Conservation (phyloP, 1,140 invertebrate species). For the Parasteatoda tepidariorum region DNA sequence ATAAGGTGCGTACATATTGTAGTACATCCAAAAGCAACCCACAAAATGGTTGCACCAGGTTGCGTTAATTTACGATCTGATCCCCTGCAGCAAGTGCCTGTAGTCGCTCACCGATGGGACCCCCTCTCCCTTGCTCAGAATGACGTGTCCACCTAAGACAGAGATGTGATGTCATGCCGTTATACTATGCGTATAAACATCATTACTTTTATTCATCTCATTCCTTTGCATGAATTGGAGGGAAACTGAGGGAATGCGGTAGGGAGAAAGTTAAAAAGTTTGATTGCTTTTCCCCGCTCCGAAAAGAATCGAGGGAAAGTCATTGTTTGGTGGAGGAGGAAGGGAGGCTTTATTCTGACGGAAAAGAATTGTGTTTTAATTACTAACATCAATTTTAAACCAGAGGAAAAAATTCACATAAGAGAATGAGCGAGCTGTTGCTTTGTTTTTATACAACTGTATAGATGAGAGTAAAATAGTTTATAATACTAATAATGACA, state of each 20-base stretch:
- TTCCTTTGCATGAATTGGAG: constrained; percentile 12
- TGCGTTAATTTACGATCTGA: constrained; percentile 35
- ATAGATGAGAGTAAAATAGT: too few relatives aligned
- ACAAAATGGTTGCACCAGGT: constrained; percentile 16
- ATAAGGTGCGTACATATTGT: too few relatives aligned
- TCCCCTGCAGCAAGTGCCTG: not conserved
- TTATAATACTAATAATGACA: too few relatives aligned
- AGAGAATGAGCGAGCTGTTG: too few relatives aligned
- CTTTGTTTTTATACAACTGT: too few relatives aligned
- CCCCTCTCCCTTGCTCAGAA: constrained; percentile 3
- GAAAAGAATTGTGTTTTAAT: constrained; percentile 1
- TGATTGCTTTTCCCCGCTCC: not conserved
- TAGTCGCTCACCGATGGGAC: not conserved
- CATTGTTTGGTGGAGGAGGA: not conserved
- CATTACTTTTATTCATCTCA: constrained; percentile 8
- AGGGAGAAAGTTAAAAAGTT: constrained; percentile 33
- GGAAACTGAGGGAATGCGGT: constrained; percentile 5
- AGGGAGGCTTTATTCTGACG: not conserved
- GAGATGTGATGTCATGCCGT: constrained; percentile 29
- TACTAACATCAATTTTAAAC: not conserved
- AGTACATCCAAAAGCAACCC: too few relatives aligned
- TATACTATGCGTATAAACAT: constrained; percentile 1
- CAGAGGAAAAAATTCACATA: too few relatives aligned
- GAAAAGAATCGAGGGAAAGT: not conserved
- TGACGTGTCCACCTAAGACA: constrained; percentile 3